These are phyloP conservation scores for Hydrotaea cyrtoneurina DNA, from an alignment of 2,888 invertebrate species.

Conservation along the genomic window DNA sequence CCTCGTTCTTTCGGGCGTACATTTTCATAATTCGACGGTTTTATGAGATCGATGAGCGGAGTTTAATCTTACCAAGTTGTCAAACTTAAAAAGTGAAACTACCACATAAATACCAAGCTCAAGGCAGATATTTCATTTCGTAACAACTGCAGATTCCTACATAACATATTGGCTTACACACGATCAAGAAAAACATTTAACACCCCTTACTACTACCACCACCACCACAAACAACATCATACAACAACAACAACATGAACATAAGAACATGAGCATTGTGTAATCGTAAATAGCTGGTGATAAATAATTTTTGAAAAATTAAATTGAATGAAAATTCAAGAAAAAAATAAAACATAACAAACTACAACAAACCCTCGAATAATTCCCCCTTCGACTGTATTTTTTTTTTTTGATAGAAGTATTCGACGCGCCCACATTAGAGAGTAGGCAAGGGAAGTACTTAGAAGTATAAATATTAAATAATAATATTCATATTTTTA, in stretches of 20 bases:
- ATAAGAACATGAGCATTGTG: conserved; percentile 73
- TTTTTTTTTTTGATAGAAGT: conserved; percentile 33
- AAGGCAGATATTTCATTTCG: too few species aligned
- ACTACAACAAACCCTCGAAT: conserved; percentile 47
- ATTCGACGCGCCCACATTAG: conserved; percentile 63
- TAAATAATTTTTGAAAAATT: conserved; percentile 72
- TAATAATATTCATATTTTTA: conserved; percentile 62
- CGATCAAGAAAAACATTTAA: conserved; percentile 26
- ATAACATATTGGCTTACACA: neutral
- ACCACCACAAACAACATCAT: conserved; percentile 50
- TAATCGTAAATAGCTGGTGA: conserved; percentile 80
- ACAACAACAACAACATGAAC: conserved; percentile 60
- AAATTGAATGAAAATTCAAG: conserved; percentile 54
- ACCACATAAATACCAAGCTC: too few species aligned
- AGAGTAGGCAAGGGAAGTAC: conserved; percentile 53
- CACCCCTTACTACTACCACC: neutral
- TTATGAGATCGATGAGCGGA: too few species aligned
- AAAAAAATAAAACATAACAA: too few species aligned
- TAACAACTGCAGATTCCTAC: neutral
- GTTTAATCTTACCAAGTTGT: too few species aligned
- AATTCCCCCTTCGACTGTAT: conserved; percentile 24
- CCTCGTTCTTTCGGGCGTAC: too few species aligned
- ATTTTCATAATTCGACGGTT: too few species aligned
- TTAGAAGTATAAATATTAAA: conserved; percentile 26
- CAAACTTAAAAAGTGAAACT: too few species aligned